Conservation (phyloP, 2,888 invertebrate species). For the Graphium colonna region DNA sequence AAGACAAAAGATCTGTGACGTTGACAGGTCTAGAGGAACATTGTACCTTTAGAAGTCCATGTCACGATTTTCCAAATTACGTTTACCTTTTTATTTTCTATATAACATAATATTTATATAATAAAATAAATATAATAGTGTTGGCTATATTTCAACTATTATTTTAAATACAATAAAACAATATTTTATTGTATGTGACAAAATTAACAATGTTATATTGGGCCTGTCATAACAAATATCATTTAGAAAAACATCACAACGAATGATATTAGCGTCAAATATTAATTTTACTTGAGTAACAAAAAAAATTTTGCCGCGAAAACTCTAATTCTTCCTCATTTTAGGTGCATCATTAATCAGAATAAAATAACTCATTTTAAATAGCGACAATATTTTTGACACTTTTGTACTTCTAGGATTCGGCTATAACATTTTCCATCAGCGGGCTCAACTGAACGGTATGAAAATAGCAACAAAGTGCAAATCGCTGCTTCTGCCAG, state of each 20-base stretch:
- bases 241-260: no score
- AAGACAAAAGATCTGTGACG: slow-evolving; percentile 46
- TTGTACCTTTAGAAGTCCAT: slow-evolving; percentile 22
- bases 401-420: neutral
- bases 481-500: slow-evolving; percentile 32
- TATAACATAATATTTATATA: neutral
- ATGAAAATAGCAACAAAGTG: slow-evolving; percentile 34
- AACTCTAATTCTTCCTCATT: neutral
- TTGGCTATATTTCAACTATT: no score
- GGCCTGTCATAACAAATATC: no score
- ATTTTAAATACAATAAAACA: no score
- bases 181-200: no score
- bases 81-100: neutral
- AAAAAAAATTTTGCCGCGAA: neutral
- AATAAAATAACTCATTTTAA: no score
- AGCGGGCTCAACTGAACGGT: neutral
- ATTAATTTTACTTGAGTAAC: neutral
- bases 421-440: neutral
- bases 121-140: neutral
- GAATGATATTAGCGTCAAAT: neutral
- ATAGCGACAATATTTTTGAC: no score
- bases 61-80: slow-evolving; percentile 10
- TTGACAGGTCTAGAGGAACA: slow-evolving; percentile 27
- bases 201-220: no score
- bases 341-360: no score